Evolutionary conservation across 2,113 vertebrate species (phyloP), one percentile per base, ranked within the genome.

Genomic region (Erythrolamprus reginae): DNA sequence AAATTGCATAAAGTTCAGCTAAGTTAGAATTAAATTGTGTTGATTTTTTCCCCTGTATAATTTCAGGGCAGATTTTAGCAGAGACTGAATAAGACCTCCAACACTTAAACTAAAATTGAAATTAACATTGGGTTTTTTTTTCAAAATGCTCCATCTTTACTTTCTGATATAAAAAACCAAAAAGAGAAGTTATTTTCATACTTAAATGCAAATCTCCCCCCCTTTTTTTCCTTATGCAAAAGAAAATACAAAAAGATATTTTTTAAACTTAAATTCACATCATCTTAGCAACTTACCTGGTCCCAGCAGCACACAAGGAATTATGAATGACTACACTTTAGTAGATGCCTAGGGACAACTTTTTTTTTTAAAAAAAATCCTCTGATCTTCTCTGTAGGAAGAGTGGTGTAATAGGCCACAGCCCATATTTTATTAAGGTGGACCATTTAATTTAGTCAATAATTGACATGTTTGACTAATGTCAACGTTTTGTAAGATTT

Each of bases 401-500:
- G 26, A 47, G 38, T 53, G 50, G 82, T 89, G 38, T 45, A 77
- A 61, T 89, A 55, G 91, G 82, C 91, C 89, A 85, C 42, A 70
- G 84, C 90, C 77, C 77, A 90, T 55, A 91, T 70, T 95, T 92
- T 92, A 91, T 91, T 89, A 91, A 90, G 82, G 82, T 47, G 15
- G 84, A 26, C 87, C 87, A 47, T 77, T 58, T 2, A 0, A 77
- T 88, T 91, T 56, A 88, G 87, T 91, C 82, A 95, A 94, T 94
- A 56, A 95, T 95, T 96, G 92, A 96, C 94, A 84, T 55, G 26
- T 26, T 92, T 91, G 82, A 86, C 89, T 82, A 53, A 89, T 91
- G 86, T 91, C 92, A 94, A 94, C 88, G 45, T 42, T 89, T 77
- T 95, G 38, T 61, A 93, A 48, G 58, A 92, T 92, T 93, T 92